Base-by-base conservation (phyloP, 2,888 invertebrate genomes). In the Hyles lineata region DNA sequence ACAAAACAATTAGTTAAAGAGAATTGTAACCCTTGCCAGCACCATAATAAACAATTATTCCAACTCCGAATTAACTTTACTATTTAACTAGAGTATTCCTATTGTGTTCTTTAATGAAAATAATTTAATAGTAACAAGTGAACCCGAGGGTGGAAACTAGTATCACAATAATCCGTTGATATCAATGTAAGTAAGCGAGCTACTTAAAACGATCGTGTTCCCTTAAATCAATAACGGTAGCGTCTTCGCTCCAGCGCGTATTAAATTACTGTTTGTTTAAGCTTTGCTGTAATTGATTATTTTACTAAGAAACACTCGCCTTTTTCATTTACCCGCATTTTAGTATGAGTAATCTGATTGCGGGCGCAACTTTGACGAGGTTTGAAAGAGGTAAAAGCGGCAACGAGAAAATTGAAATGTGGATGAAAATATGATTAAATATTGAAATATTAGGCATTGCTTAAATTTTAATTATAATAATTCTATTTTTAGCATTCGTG, bases 141-240 rank as follows among this genome's bases (percentile, higher is more conserved):
- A 23, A 25, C 9, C 17, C 67, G 67, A 43, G 50, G 43, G 43
- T 23, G 23, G 23, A 17, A 17, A 23, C 50, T 50, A 67, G 67
- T 67, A 8, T 67, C 50, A 50, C 67, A 50, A 59, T 77, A 79
- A 78, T 81, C 79, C 77, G 71, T 73, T 74, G 78, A 79, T 82
- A 79, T 79, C 75, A 79, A 77, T 75, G 76, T 74, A 77, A 77
- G 75, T 71, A 71, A 75, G 72, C 72, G 55, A 70, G 71, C 73
- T 76, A 79, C 83, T 84, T 85, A 83, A 75, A 74, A 75, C 80
- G 81, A 83, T 87, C 84, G 52, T 72, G 81, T 85, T 82, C 76
- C 85, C 77, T 75, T 75, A 79, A 81, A 86, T 85, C 86, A 82
- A 84, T 84, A 82, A 77, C 78, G 80, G 77, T 77, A 78, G 76